Conservation (phyloP, 2,888 invertebrate genomes). For the Agrenia bidenticulata region DNA sequence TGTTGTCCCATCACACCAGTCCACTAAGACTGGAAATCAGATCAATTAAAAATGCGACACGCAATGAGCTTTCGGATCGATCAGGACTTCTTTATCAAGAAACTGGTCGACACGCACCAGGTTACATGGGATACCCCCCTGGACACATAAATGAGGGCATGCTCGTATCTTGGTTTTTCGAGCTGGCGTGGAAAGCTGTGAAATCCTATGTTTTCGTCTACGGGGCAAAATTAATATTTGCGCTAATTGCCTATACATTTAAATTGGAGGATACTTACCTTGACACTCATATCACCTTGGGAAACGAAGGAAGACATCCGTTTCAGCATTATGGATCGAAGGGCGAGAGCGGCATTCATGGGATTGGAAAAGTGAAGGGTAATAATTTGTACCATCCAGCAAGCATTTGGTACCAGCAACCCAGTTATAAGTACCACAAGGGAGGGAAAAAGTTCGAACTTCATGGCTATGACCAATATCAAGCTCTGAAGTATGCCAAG, state of each 20-base stretch:
- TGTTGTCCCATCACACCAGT: constrained; percentile 19
- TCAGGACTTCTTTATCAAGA: too few species aligned
- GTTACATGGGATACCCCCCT: too few species aligned
- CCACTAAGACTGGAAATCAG: constrained; percentile 34
- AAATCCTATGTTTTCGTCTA: constrained; percentile 16
- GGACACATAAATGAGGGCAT: constrained; percentile 9
- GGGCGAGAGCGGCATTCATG: background rate
- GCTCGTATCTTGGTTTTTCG: background rate
- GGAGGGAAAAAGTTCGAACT: constrained; percentile 27
- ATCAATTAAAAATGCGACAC: constrained; percentile 26
- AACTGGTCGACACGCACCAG: too few species aligned
- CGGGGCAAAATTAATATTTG: background rate
- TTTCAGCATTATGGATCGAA: constrained; percentile 14
- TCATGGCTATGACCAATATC: constrained; percentile 33
- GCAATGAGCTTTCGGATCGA: constrained; percentile 12
- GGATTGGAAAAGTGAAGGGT: background rate
- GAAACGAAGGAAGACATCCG: constrained; percentile 14
- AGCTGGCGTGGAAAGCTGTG: constrained; percentile 14
- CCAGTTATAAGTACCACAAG: constrained; percentile 27
- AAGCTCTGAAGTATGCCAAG: constrained; percentile 30
- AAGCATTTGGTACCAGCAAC: constrained; percentile 27
- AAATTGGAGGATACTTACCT: constrained; percentile 2
- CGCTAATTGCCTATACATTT: background rate
- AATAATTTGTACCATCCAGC: constrained; percentile 33
- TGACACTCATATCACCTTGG: constrained; percentile 12